A percentile compares a stretch with the other conserved stretches of the same genome.
phyloP scores from a whole-genome alignment of 2,888 invertebrate genomes.

The Phortica okadai region DNA sequence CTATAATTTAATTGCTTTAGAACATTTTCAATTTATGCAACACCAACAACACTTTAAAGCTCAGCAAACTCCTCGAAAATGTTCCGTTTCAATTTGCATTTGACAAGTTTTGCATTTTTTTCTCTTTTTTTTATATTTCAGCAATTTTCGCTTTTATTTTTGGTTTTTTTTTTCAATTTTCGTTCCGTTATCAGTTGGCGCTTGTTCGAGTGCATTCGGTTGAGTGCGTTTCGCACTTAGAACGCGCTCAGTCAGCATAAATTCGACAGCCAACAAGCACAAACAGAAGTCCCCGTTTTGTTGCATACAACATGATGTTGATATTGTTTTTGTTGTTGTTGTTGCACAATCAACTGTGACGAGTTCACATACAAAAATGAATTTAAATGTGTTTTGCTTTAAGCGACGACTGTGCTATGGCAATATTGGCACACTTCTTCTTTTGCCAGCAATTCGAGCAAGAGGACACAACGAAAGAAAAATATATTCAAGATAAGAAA shows the following conservation, averaged over 20 bases:
- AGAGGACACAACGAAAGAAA: too few relatives aligned
- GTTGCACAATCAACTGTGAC: too few relatives aligned
- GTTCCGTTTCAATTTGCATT: not conserved
- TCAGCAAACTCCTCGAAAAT: not conserved
- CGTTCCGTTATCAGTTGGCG: not conserved
- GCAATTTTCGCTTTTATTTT: not conserved
- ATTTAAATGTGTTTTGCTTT: too few relatives aligned
- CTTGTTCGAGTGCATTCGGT: slow-evolving; percentile 23
- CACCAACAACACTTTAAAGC: not conserved
- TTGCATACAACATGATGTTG: slow-evolving; percentile 35
- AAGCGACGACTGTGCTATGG: too few relatives aligned
- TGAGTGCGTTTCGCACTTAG: slow-evolving; percentile 21
- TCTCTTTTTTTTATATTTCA: not conserved
- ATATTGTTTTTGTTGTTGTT: too few relatives aligned
- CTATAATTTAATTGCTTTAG: slow-evolving; percentile 18
- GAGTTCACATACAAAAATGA: too few relatives aligned
- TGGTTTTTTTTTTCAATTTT: not conserved
- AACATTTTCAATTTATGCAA: not conserved
- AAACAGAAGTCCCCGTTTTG: not conserved
- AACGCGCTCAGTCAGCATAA: slow-evolving; percentile 24
- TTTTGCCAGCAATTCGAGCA: too few relatives aligned
- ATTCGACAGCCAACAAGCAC: not conserved
- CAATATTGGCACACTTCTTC: too few relatives aligned
- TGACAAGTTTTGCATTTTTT: not conserved
- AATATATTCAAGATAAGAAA: too few relatives aligned